phyloP scores from a whole-genome alignment of 2,797 vertebrate species.

The Loris lydekkerianus region DNA sequence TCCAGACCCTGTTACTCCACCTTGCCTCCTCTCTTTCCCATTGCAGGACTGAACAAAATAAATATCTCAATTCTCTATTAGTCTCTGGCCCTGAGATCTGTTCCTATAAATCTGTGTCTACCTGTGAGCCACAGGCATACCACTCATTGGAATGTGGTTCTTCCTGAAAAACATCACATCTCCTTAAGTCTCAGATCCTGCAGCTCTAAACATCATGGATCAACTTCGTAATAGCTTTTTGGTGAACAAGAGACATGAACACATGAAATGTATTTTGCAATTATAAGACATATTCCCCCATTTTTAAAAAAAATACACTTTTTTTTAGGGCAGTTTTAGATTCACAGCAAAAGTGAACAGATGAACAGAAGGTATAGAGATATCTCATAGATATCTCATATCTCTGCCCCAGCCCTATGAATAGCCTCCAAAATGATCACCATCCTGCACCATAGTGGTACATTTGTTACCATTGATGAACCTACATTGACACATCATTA shows the following conservation, averaged over 20 bases:
- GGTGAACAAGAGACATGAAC: neutral
- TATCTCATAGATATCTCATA: too few relatives aligned
- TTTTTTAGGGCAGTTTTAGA: neutral
- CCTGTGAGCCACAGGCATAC: neutral
- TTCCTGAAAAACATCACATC: neutral
- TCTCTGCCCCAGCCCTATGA: neutral
- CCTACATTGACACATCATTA: neutral
- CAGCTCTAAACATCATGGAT: neutral
- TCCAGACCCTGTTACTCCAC: neutral
- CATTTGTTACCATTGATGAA: too few relatives aligned
- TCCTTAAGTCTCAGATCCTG: neutral
- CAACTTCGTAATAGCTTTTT: neutral
- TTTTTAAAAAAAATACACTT: neutral
- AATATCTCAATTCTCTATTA: too few relatives aligned
- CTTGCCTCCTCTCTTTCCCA: too few relatives aligned
- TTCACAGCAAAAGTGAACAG: neutral
- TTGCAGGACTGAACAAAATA: neutral
- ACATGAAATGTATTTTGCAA: neutral
- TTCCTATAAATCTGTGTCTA: neutral
- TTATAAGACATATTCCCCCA: neutral
- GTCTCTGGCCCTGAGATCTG: neutral
- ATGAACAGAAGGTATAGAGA: neutral
- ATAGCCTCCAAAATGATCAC: too few relatives aligned
- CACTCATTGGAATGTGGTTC: neutral
- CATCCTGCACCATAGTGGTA: neutral